phyloP scores from a whole-genome alignment of 2,113 vertebrate species.

The Riparia riparia region DNA sequence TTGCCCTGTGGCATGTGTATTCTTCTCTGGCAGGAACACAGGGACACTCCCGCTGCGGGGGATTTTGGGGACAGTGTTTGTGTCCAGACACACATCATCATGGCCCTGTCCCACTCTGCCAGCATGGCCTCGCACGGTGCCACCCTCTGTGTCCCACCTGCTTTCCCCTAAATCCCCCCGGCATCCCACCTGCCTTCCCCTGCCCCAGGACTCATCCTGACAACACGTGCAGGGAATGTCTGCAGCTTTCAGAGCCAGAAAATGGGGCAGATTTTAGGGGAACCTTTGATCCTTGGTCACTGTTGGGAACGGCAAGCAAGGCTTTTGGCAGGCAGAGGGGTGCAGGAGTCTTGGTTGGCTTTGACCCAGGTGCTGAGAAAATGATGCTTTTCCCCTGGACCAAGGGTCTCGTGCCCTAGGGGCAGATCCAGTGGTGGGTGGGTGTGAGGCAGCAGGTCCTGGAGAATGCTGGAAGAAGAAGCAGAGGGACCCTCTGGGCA shows the following conservation, averaged over 20 bases:
- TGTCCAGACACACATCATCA: background rate
- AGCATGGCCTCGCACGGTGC: rapidly evolving
- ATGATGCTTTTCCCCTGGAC: rapidly evolving
- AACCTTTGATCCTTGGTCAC: background rate
- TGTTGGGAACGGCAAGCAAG: rapidly evolving
- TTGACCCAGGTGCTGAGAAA: background rate
- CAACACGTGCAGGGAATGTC: rapidly evolving
- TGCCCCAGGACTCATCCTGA: background rate
- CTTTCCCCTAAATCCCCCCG: too few species aligned
- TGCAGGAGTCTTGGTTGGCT: background rate
- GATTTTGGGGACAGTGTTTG: background rate
- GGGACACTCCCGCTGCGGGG: rapidly evolving
- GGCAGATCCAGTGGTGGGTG: rapidly evolving
- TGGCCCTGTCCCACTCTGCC: rapidly evolving
- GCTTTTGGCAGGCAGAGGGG: background rate
- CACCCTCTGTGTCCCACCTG: background rate
- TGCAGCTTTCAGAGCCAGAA: background rate
- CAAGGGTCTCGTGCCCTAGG: rapidly evolving
- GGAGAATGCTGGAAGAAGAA: background rate
- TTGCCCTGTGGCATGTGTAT: background rate
- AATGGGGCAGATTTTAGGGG: background rate
- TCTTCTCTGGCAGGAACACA: background rate
- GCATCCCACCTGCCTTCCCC: background rate
- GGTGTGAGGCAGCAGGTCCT: rapidly evolving
- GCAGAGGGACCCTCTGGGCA: background rate